phyloP scores from a whole-genome alignment of 1,140 invertebrate genomes.

The Lutraria rhynchaena region DNA sequence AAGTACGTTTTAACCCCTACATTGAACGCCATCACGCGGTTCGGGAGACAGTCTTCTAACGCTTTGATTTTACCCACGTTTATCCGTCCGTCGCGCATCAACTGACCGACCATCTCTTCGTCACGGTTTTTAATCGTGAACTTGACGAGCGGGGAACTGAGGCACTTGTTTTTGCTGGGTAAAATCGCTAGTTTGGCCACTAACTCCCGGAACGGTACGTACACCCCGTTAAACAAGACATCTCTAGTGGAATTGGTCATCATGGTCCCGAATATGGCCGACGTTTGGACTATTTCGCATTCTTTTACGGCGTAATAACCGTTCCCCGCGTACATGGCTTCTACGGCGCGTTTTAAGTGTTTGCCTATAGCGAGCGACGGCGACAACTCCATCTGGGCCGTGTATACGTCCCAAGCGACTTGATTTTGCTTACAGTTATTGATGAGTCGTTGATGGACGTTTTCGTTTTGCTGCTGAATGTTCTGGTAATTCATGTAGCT shows the following conservation, averaged over 20 bases:
- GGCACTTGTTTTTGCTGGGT: not conserved
- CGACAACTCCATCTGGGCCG: not conserved
- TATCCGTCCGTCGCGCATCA: not conserved
- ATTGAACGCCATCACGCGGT: not conserved
- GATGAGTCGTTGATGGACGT: not conserved
- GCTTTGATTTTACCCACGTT: not conserved
- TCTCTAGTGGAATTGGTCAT: not conserved
- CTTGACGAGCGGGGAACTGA: not conserved
- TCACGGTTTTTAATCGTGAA: not conserved
- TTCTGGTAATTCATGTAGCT: not conserved
- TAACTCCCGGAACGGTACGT: not conserved
- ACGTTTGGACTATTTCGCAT: not conserved
- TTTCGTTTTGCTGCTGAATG: not conserved
- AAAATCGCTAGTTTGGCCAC: not conserved
- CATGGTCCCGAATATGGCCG: not conserved
- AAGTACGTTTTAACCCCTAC: not conserved
- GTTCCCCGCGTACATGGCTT: not conserved
- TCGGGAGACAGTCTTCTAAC: not conserved
- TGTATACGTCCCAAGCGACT: not conserved
- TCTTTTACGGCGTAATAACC: not conserved
- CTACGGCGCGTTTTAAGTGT: not conserved
- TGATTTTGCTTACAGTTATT: not conserved
- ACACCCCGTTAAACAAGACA: not conserved
- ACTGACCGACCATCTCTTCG: not conserved
- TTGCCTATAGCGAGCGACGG: not conserved